phyloP scores from a whole-genome alignment of 2,888 invertebrate genomes.

The Drosophila meridiana region DNA sequence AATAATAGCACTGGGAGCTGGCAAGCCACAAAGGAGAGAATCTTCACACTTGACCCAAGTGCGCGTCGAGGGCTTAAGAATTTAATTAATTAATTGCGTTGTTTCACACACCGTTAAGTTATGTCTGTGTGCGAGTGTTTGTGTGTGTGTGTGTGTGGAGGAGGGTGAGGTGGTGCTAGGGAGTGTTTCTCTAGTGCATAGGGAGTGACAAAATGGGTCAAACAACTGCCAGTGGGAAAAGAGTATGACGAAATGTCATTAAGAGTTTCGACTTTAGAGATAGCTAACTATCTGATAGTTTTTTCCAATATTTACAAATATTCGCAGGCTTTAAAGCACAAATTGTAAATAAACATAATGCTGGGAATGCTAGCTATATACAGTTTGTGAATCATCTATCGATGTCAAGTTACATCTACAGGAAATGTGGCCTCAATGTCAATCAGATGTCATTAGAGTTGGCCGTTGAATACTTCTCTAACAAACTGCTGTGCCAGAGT shows the following conservation, averaged over 20 bases:
- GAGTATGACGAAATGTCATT: slow-evolving; percentile 4
- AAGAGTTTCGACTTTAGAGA: not conserved
- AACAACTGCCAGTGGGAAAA: slow-evolving; percentile 1
- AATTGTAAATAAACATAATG: slow-evolving; percentile 7
- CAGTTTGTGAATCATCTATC: slow-evolving; percentile 10
- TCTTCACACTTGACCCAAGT: slow-evolving; percentile 67
- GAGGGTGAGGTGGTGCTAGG: not conserved
- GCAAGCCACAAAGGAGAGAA: slow-evolving; percentile 58
- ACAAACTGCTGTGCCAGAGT: slow-evolving; percentile 36
- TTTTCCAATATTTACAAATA: not conserved
- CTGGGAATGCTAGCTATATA: not conserved
- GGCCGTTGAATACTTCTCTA: slow-evolving; percentile 28
- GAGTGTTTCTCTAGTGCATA: not conserved
- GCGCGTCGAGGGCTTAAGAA: slow-evolving; percentile 63
- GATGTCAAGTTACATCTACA: slow-evolving; percentile 13
- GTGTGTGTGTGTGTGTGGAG: not conserved
- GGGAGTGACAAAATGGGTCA: slow-evolving; percentile 49
- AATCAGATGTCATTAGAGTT: slow-evolving; percentile 69
- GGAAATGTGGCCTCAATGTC: slow-evolving; percentile 70
- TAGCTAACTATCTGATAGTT: not conserved
- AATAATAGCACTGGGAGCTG: slow-evolving; percentile 30
- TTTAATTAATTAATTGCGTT: slow-evolving; percentile 77
- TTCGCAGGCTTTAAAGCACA: not conserved
- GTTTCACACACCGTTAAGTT: slow-evolving; percentile 31
- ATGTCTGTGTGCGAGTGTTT: not conserved